Conservation (phyloP, 1,140 invertebrate genomes). For the Melitaea cinxia region DNA sequence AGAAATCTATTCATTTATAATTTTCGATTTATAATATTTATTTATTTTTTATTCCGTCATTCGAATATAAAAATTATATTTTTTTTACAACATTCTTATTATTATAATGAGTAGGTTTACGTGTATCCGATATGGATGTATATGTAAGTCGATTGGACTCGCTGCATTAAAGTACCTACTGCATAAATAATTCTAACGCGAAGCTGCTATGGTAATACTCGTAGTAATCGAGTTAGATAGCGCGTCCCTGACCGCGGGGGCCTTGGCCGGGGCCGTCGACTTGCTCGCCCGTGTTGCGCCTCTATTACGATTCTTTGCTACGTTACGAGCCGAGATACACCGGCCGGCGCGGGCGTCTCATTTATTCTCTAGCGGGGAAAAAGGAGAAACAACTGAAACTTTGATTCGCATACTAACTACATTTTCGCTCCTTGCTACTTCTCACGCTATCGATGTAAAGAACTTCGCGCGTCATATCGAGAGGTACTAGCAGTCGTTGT, state of each 20-base stretch:
- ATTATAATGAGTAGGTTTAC: not conserved
- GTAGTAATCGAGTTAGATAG: slow-evolving; percentile 64
- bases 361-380: slow-evolving; percentile 26
- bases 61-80: too few species aligned
- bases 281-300: slow-evolving; percentile 47
- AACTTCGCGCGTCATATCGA: slow-evolving; percentile 4
- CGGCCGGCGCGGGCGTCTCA: slow-evolving; percentile 23
- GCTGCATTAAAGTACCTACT: not conserved
- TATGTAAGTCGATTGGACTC: not conserved
- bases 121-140: not conserved
- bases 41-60: too few species aligned
- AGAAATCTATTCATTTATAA: too few species aligned
- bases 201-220: slow-evolving; percentile 42
- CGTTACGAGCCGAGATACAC: slow-evolving; percentile 23
- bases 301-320: slow-evolving; percentile 41
- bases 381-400: slow-evolving; percentile 33
- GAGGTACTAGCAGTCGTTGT: slow-evolving; percentile 4
- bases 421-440: slow-evolving; percentile 6
- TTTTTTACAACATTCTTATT: not conserved
- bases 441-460: slow-evolving; percentile 27
- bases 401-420: slow-evolving; percentile 33
- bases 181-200: slow-evolving; percentile 28
- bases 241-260: slow-evolving; percentile 70
- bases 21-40: too few species aligned
- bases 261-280: slow-evolving; percentile 72